phyloP scores from a whole-genome alignment of 2,113 vertebrate genomes.

The Syrrhaptes paradoxus region DNA sequence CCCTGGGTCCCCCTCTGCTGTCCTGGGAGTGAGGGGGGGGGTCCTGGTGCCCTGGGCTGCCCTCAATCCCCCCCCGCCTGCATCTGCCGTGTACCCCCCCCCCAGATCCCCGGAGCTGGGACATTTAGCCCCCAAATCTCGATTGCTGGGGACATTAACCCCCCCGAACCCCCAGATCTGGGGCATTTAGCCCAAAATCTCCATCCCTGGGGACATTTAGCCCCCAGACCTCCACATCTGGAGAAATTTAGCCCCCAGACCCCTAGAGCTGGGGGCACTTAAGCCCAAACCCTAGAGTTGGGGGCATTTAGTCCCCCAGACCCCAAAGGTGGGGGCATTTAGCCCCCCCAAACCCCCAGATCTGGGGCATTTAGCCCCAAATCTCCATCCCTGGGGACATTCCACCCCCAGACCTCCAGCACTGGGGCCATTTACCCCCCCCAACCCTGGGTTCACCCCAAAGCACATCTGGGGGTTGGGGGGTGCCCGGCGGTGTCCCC shows the following conservation, averaged over 20 bases:
- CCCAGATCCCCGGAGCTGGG: rapidly evolving
- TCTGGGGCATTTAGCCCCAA: background rate
- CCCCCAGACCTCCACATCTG: too few species aligned
- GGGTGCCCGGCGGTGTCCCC: rapidly evolving
- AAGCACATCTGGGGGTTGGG: rapidly evolving
- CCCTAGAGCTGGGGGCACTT: rapidly evolving
- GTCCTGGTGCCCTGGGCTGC: too few species aligned
- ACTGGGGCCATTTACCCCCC: too few species aligned
- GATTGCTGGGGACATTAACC: too few species aligned
- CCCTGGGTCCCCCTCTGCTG: background rate
- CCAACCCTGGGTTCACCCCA: rapidly evolving
- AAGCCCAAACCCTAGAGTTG: too few species aligned
- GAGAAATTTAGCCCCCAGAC: too few species aligned
- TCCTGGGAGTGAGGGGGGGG: background rate
- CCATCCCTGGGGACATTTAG: background rate
- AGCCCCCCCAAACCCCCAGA: too few species aligned
- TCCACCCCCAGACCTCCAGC: background rate
- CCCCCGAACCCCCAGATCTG: background rate
- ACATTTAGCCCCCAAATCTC: background rate
- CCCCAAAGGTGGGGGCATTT: too few species aligned
- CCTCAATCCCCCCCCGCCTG: background rate
- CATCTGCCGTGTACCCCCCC: too few species aligned
- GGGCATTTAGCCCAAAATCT: background rate
- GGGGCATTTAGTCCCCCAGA: too few species aligned
- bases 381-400: background rate